phyloP scores from a whole-genome alignment of 2,797 vertebrate genomes.

The Antrozous pallidus region DNA sequence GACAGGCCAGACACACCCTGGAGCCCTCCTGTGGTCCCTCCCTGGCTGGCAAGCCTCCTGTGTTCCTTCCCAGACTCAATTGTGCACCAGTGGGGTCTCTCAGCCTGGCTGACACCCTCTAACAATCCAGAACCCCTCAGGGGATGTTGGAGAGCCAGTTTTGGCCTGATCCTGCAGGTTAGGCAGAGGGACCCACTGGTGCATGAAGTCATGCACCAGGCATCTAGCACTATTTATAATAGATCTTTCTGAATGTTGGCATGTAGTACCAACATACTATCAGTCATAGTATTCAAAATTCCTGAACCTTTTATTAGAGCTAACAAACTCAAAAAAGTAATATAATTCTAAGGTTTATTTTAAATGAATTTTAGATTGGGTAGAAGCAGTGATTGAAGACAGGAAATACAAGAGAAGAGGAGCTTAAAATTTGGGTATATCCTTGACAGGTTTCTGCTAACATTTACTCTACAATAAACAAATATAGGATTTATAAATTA shows the following conservation, averaged over 20 bases:
- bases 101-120: no score
- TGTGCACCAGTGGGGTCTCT: no score
- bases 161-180: no score
- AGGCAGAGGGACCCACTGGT: no score
- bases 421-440: constrained; percentile 35
- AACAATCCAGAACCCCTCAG: no score
- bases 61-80: no score
- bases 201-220: no score
- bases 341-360: background rate
- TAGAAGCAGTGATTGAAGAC: background rate
- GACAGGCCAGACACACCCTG: no score
- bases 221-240: background rate
- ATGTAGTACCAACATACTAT: background rate
- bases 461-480: constrained; percentile 13
- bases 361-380: background rate
- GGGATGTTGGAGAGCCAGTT: no score
- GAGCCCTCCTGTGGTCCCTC: no score
- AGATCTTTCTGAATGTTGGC: background rate
- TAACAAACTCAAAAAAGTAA: background rate
- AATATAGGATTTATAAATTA: constrained; percentile 47
- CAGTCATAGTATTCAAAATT: background rate
- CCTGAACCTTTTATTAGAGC: background rate
- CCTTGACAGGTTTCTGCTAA: constrained; percentile 21
- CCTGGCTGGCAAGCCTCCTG: no score
- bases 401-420: constrained; percentile 26